Evolutionary conservation across 2,113 vertebrate genomes (phyloP), one percentile per base, ranked within the genome.

Genomic region (Amphiprion percula): DNA sequence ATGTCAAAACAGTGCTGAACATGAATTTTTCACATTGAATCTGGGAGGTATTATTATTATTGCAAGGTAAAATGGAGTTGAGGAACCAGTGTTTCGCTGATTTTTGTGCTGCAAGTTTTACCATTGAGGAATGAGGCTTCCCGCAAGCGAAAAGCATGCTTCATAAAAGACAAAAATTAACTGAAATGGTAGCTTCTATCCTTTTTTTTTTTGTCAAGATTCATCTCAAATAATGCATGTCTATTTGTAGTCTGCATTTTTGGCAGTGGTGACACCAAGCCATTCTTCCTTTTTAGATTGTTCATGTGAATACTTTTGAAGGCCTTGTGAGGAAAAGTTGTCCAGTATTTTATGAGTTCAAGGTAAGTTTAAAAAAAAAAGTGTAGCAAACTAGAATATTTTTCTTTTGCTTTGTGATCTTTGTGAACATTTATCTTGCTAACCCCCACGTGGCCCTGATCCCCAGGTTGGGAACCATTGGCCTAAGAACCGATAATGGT

Each of bases 21-120:
- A 28, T 26, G 6, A 52, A 44, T 64, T 44, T 65, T 71, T 21
- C 2, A 62, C 58, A 62, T 62, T 56, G 14, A 44, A 58, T 55
- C 33, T 19, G 37, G 53, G 26, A 60, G 7, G 56, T 37, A 26
- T 49, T 74, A 59, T 39, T 41, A 33, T 6, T 17, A 26, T 26
- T 26, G 26, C 30, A 33, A 33, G 30, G 56, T 28, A 17, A 55
- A 2, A 21, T 23, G 16, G 49, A 0, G 11, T 1, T 21, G 17
- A 16, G 2, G 21, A 33, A 23, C n/a, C 39, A 8, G 33, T 52
- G 7, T 21, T 9, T 46, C 53, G 49, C 24, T 33, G 4, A 8
- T 33, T 33, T 37, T 37, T 2, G 9, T 24, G 50, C 46, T 7
- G 6, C 10, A 49, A n/a, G 39, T 17, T 56, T 74, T 64, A 14